Evolutionary conservation across 2,797 vertebrate genomes (phyloP), one percentile per base, ranked within the genome.

Genomic region (Gymnoscopelus microlampas): DNA sequence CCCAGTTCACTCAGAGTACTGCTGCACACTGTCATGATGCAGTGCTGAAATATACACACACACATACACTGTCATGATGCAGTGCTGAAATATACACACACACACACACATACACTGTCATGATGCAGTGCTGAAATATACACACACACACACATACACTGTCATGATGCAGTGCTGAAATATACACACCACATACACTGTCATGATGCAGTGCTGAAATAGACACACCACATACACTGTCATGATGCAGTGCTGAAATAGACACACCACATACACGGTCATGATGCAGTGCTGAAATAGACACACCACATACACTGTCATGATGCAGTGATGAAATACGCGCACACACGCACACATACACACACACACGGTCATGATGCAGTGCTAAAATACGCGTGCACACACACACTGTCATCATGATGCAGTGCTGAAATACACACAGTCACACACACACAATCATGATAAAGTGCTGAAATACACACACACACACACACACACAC

Each of bases 1-100:
- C 98, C 98, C 1, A 97, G 88, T 35, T 96, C 95, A 74, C 98
- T 98, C 68, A 95, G 90, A 61, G 94, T 95, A 78, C 98, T 98
- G 78, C 91, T 94, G 83, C 97, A 98, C 35, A 99, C 79, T 0
- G 94, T 95, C 93, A 94, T 94, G 87, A 98, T 91, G 73, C 96
- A 96, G 78, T 94, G 94, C 96, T 96, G 81, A 14, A 78, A 59
- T 48, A 72, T n/a, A 49, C 29, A 51, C 26, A 60, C 23, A 68
- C 57, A 35, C 32, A 35, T 4, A 35, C 23, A 55, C 60, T 56
- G 15, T 49, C 29, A 32, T 5, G 3, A 72, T 35, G 53, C n/a
- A 60, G 56, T 23, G 53, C 49, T 71, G 11, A 56, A 12, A 50
- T 13, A 65, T 19, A 63, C 54, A 69, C 19, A 53, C 23, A 11